Percentiles rank a stretch among this genome's conserved stretches.
Conservation (phyloP, 2,888 invertebrate genomes). For the Amphipyra berbera region DNA sequence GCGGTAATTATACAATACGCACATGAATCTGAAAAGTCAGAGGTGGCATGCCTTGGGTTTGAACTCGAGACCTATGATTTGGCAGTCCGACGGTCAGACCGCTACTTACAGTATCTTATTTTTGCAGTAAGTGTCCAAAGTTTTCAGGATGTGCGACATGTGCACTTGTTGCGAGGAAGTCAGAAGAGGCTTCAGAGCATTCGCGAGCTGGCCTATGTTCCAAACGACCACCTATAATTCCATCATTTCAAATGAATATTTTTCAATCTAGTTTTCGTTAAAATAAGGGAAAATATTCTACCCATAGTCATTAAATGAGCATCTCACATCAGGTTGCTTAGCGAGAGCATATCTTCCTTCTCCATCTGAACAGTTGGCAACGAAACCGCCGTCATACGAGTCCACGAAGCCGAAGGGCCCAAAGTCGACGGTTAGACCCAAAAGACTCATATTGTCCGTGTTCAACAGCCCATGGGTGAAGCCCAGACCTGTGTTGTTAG, state of each 20-base stretch:
- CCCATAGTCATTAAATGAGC: not conserved
- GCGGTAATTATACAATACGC: too few species aligned
- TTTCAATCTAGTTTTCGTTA: too few species aligned
- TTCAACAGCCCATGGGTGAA: constrained; percentile 92
- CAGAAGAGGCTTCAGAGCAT: constrained; percentile 88
- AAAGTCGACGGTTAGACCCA: constrained; percentile 92
- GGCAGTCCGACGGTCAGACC: too few species aligned
- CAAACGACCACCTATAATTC: constrained; percentile 87
- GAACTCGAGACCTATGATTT: too few species aligned
- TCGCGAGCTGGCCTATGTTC: constrained; percentile 91
- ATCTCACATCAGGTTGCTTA: constrained; percentile 90
- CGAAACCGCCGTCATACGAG: constrained; percentile 90
- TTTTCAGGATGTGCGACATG: constrained; percentile 82
- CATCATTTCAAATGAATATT: not conserved
- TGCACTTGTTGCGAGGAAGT: constrained; percentile 82
- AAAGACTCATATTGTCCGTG: constrained; percentile 91
- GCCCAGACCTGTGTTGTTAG: constrained; percentile 75
- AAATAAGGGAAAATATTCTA: not conserved
- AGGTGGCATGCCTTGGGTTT: too few species aligned
- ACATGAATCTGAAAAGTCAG: too few species aligned
- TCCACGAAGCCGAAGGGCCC: constrained; percentile 93
- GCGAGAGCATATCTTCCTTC: constrained; percentile 90
- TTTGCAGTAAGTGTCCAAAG: constrained; percentile 84
- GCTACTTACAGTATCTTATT: constrained; percentile 85
- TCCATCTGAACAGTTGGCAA: constrained; percentile 91